These are phyloP conservation scores for Mastomys natalensis DNA, from an alignment of 2,113 vertebrate genomes.

Conservation along the genomic window DNA sequence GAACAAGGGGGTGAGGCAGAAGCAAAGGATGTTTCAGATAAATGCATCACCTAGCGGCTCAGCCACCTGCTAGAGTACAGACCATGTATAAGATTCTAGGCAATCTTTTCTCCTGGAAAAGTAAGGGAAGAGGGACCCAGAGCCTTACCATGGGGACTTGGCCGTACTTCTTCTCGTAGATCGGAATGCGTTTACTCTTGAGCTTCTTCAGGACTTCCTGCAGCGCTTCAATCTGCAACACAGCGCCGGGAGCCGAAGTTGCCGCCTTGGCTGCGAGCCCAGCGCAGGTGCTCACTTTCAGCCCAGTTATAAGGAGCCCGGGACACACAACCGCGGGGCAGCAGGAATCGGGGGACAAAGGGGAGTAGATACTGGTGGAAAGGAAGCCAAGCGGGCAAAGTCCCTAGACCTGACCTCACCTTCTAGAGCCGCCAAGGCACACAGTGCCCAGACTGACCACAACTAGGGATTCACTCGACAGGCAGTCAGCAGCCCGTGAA, in stretches of 20 bases:
- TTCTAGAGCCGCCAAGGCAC: neutral
- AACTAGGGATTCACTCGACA: neutral
- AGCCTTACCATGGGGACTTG: slow-evolving; percentile 90
- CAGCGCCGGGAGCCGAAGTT: slow-evolving; percentile 30
- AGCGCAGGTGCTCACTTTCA: slow-evolving; percentile 55
- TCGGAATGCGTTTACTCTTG: slow-evolving; percentile 89
- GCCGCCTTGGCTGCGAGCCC: slow-evolving; percentile 48
- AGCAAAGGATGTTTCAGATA: neutral
- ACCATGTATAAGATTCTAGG: neutral
- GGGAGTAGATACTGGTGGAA: neutral
- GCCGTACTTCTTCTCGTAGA: slow-evolving; percentile 90
- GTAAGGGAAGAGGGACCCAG: neutral
- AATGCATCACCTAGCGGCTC: neutral
- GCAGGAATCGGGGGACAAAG: neutral
- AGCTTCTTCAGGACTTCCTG: slow-evolving; percentile 92
- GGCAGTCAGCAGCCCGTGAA: neutral
- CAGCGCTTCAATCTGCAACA: slow-evolving; percentile 90
- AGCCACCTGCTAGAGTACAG: neutral
- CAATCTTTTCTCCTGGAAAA: neutral
- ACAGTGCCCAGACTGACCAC: neutral
- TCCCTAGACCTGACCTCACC: slow-evolving; percentile 6
- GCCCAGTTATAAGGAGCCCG: neutral
- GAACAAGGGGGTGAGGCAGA: neutral
- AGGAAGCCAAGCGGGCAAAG: neutral
- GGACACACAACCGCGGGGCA: neutral